phyloP scores from a whole-genome alignment of 2,113 vertebrate species.

The Ctenodactylus gundi region DNA sequence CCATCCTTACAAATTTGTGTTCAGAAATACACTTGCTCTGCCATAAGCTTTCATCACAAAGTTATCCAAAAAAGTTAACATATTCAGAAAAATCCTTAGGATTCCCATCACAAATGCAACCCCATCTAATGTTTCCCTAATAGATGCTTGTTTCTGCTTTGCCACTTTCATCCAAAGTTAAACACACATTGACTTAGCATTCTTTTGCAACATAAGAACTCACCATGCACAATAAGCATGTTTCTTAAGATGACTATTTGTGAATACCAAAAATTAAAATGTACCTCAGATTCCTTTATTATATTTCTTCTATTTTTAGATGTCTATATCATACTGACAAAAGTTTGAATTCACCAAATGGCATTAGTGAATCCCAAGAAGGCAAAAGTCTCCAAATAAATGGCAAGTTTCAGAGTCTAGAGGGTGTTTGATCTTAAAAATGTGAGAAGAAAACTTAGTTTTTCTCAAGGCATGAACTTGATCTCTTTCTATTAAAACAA shows the following conservation, averaged over 20 bases:
- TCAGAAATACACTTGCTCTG: constrained; percentile 51
- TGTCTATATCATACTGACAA: constrained; percentile 90
- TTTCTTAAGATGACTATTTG: constrained; percentile 87
- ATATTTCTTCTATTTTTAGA: constrained; percentile 87
- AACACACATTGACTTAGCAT: constrained; percentile 79
- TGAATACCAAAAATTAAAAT: constrained; percentile 93
- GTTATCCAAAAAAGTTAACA: constrained; percentile 74
- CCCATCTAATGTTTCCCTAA: constrained; percentile 73
- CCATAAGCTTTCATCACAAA: constrained; percentile 61
- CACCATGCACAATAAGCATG: constrained; percentile 83
- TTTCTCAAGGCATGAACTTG: constrained; percentile 63
- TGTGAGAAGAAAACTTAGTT: constrained; percentile 66
- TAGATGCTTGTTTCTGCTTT: constrained; percentile 76
- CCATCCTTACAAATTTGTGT: constrained; percentile 62
- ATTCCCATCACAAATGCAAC: constrained; percentile 70
- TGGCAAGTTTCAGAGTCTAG: constrained; percentile 28
- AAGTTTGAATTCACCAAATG: constrained; percentile 86
- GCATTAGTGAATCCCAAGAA: constrained; percentile 78
- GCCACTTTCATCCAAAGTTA: constrained; percentile 82
- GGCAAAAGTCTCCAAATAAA: constrained; percentile 56
- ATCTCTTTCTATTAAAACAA: constrained; percentile 62
- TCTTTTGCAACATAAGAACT: constrained; percentile 71
- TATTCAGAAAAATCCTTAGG: constrained; percentile 73
- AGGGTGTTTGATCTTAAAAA: constrained; percentile 67
- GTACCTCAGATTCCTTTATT: constrained; percentile 87